Base-by-base conservation (phyloP, 2,113 vertebrate genomes). In the Salvator merianae region DNA sequence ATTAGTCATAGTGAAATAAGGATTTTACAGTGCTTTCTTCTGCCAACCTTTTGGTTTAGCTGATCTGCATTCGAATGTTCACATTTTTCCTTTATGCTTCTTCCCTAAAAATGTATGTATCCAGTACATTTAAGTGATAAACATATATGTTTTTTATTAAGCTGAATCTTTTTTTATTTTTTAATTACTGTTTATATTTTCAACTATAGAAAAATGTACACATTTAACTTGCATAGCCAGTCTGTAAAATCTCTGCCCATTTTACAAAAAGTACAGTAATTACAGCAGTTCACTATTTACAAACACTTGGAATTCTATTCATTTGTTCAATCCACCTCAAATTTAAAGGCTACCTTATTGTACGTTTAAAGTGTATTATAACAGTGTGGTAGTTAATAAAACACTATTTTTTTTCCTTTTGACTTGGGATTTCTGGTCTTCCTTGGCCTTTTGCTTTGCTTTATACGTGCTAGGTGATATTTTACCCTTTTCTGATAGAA, bases 161-260 rank as follows among this genome's bases (percentile, higher is more conserved):
- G 95, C 95, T 96, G 95, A 96, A 96, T 96, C 96, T 96, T 97
- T 95, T 96, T 97, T 97, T 96, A 94, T 96, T 96, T 96, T 96
- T 97, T 97, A 97, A 96, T 96, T 96, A 97, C 95, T 96, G 95
- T 97, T 97, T 97, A 97, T 97, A 97, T 97, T 97, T 97, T 96
- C 96, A 95, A 94, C 95, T 95, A 96, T 96, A 96, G 94, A 95
- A 95, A 95, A 95, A 94, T 96, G 96, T 97, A 97, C 95, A 97
- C 96, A 96, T 95, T 96, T 94, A 96, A 96, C 92, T 96, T 96
- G 96, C 93, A 96, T 96, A 96, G 95, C 96, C 96, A 95, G 95
- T 95, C 96, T 97, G 95, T 96, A 96, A 96, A 94, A 95, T 94
- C 96, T 96, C 95, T 96, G 95, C 93, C 81, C 92, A 87, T 96